Base-by-base conservation (phyloP, 2,113 vertebrate species). In the Phycodurus eques region DNA sequence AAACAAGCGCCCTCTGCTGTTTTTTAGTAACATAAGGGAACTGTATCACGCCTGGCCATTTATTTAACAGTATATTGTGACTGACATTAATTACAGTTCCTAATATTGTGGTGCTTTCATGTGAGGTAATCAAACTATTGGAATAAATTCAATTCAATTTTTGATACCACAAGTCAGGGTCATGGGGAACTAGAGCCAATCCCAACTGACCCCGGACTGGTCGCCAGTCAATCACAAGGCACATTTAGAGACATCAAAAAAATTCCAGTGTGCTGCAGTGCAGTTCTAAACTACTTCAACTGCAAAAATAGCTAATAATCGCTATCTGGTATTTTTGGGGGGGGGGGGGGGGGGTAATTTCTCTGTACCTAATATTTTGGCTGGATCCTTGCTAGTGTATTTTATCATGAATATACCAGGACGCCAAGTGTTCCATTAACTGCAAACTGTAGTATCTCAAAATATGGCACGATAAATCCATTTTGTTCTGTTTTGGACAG, bases 1-100 rank as follows among this genome's bases (percentile, higher is more conserved):
- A 59, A 79, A 78, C 88, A 72, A 83, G 86, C 82, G 87, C 87
- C 92, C 89, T 92, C 88, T 92, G 83, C 87, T 91, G 91, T 87
- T 56, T 70, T 75, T 2, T 0, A 6, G 27, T 27, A 4, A 31
- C n/a, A 17, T 51, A 17, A 14, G 2, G 17, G 20, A 54, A 51
- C 49, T 17, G 15, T 19, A 20, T 39, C 35, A 6, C 6, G 35
- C 35, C 5, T 51, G 6, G 49, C 2, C 17, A 56, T 22, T 17
- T 3, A n/a, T 56, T 56, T 22, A 2, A 11, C 20, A 11, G 35
- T 39, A 39, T 6, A 39, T 39, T 39, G 35, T 6, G 35, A 39
- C 35, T 39, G 35, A 39, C 35, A 39, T 39, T 3, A 39, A 39
- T 39, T 39, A 39, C 9, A 8, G 3, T 56, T 22, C n/a, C 20